phyloP scores from a whole-genome alignment of 1,140 invertebrate genomes.

The Mizuhopecten yessoensis region DNA sequence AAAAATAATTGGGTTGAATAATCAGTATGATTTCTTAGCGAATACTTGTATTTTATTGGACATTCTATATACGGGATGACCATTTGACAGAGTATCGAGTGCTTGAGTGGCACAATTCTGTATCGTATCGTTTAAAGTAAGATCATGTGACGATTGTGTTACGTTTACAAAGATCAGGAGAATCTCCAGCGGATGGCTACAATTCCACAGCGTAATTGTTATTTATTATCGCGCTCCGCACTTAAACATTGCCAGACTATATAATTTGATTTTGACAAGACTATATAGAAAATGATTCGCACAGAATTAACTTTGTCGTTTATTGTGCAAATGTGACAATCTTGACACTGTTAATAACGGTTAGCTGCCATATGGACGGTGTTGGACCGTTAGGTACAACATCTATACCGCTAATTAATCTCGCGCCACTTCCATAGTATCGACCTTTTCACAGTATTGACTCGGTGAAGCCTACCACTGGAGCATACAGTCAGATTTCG shows the following conservation, averaged over 20 bases:
- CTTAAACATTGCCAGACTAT: constrained; percentile 7
- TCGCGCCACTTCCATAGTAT: neutral
- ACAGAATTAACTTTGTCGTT: neutral
- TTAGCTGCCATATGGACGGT: neutral
- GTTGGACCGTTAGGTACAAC: constrained; percentile 26
- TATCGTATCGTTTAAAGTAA: neutral
- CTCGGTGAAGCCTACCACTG: neutral
- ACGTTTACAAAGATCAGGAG: constrained; percentile 18
- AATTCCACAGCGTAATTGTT: neutral
- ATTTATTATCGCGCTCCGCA: neutral
- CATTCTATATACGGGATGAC: neutral
- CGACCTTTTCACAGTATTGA: neutral
- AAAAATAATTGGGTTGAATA: neutral
- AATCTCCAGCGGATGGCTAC: neutral
- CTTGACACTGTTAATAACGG: constrained; percentile 5
- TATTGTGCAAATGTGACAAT: constrained; percentile 9
- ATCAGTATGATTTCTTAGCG: neutral
- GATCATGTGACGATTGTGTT: neutral
- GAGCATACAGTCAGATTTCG: constrained; percentile 31
- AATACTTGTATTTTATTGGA: neutral
- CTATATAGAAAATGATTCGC: constrained; percentile 35
- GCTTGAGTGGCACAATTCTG: neutral
- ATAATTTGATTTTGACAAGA: constrained; percentile 36
- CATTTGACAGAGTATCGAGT: neutral
- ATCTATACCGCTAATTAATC: constrained; percentile 27